Evolutionary conservation across 1,140 invertebrate genomes (phyloP).

Genomic region (Fragariocoptes setiger): DNA sequence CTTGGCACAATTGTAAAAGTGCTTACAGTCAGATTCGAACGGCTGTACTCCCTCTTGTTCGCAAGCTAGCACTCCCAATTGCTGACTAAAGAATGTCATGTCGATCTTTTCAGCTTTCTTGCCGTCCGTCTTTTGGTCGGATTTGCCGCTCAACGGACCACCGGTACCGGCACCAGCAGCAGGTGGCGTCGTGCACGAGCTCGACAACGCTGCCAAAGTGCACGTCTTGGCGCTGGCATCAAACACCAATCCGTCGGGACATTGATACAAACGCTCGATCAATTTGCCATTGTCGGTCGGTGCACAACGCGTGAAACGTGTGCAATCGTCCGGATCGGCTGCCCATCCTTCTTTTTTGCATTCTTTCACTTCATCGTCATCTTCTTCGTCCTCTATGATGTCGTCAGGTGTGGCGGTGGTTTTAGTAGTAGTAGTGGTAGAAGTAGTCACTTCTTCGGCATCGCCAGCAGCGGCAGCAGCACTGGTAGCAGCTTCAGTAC

Average conservation of each 20-base stretch:
- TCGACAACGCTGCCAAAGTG: too few species aligned
- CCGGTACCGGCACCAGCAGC: too few species aligned
- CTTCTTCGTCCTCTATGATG: neutral
- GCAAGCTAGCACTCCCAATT: neutral
- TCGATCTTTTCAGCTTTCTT: too few species aligned
- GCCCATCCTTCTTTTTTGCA: neutral
- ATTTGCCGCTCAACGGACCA: too few species aligned
- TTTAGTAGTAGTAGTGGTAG: neutral
- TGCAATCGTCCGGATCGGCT: neutral
- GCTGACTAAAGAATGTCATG: neutral
- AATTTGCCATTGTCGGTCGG: neutral
- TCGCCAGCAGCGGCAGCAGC: too few species aligned
- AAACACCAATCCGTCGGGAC: neutral
- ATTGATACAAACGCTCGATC: neutral
- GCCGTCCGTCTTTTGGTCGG: too few species aligned
- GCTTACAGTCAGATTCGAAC: neutral
- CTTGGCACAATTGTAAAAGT: neutral
- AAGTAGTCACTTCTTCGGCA: too few species aligned
- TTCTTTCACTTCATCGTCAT: too few species aligned
- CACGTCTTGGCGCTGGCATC: neutral
- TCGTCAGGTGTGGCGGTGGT: neutral
- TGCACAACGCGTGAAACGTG: neutral
- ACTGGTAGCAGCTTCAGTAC: neutral
- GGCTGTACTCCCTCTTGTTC: neutral
- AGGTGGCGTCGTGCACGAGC: too few species aligned